Percentiles rank a stretch among this genome's conserved stretches.
Evolutionary conservation across 2,113 vertebrate species (phyloP).

Genomic region (Crotalus tigris): DNA sequence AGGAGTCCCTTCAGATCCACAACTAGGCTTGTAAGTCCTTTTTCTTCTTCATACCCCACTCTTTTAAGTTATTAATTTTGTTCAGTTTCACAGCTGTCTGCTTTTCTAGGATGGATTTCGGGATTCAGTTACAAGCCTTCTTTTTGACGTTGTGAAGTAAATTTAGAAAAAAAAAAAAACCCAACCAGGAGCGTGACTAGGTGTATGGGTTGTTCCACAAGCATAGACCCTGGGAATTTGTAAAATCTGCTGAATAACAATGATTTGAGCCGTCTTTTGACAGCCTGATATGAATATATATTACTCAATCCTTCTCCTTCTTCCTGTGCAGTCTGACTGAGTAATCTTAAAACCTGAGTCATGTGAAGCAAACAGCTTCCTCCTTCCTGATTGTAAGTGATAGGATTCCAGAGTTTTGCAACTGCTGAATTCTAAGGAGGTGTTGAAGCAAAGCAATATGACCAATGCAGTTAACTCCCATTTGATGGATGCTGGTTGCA

Average conservation of each 20-base stretch:
- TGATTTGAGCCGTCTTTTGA: neutral
- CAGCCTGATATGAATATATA: neutral
- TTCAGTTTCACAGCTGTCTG: neutral
- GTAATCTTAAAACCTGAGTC: neutral
- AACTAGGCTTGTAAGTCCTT: neutral
- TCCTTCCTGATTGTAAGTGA: neutral
- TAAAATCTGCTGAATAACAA: neutral
- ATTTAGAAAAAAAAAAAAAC: neutral
- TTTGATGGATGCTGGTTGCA: neutral
- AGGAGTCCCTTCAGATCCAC: neutral
- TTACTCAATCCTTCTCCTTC: no score
- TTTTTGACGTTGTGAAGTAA: neutral
- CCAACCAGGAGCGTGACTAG: neutral
- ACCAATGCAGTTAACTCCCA: neutral
- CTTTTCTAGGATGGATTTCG: neutral
- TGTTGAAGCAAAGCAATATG: neutral
- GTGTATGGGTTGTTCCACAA: neutral
- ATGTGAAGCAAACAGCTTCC: no score
- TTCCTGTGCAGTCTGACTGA: neutral
- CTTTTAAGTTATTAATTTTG: neutral
- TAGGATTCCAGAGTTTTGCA: neutral
- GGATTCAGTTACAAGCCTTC: neutral
- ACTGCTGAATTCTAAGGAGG: neutral
- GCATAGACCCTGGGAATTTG: neutral
- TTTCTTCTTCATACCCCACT: neutral